These are phyloP conservation scores for Idris sp. DNA, from an alignment of 1,140 invertebrate species.

Conservation along the genomic window DNA sequence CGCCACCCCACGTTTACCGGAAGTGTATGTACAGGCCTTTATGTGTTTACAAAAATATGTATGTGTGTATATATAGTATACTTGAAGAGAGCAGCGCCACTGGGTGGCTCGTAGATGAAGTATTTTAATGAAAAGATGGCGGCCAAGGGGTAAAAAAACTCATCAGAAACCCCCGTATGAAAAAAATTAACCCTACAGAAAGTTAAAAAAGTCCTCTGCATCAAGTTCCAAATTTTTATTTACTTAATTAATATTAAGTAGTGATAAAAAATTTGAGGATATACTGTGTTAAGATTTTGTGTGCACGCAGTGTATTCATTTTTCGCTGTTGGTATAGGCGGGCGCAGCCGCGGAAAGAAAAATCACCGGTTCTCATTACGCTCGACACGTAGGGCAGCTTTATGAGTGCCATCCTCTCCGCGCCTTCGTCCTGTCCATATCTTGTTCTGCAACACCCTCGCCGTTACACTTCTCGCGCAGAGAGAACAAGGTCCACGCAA, in stretches of 20 bases:
- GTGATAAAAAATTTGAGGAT: not conserved
- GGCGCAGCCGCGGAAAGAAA: slow-evolving; percentile 71
- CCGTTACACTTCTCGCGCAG: slow-evolving; percentile 45
- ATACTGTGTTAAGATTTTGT: slow-evolving; percentile 21
- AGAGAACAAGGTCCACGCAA: too few species aligned
- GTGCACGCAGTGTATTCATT: slow-evolving; percentile 67
- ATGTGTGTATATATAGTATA: slow-evolving; percentile 34
- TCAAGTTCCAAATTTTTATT: too few species aligned
- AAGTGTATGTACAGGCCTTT: slow-evolving; percentile 14
- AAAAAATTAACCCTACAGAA: slow-evolving; percentile 6
- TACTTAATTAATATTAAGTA: too few species aligned
- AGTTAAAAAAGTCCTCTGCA: too few species aligned
- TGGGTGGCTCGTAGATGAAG: slow-evolving; percentile 71
- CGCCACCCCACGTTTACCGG: too few species aligned
- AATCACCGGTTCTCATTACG: slow-evolving; percentile 78
- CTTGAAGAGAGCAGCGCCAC: slow-evolving; percentile 65
- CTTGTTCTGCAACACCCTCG: slow-evolving; percentile 50
- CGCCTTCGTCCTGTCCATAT: slow-evolving; percentile 63
- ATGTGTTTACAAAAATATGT: slow-evolving; percentile 40
- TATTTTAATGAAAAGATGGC: slow-evolving; percentile 78
- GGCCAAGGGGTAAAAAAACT: slow-evolving; percentile 69
- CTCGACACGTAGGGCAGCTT: slow-evolving; percentile 79
- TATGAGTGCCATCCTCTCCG: slow-evolving; percentile 69
- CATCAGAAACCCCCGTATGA: slow-evolving; percentile 77
- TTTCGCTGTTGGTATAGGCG: slow-evolving; percentile 72